These are phyloP conservation scores for Hemibagrus guttatus DNA, from an alignment of 2,797 vertebrate species.

Conservation along the genomic window DNA sequence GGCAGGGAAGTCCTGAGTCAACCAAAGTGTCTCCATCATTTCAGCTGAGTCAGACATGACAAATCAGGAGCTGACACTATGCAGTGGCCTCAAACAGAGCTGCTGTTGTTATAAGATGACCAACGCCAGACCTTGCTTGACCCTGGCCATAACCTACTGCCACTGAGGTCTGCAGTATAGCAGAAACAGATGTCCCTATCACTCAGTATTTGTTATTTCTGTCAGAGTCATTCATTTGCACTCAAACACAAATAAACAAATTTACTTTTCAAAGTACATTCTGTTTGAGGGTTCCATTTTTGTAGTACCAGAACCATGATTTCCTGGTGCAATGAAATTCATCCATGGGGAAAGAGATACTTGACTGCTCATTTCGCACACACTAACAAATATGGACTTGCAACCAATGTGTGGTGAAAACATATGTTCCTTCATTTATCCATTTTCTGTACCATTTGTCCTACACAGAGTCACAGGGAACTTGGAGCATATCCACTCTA, in stretches of 20 bases:
- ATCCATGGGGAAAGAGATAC: not conserved
- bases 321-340: not conserved
- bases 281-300: not conserved
- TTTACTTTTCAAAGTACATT: not conserved
- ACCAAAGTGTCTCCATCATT: conserved; percentile 31
- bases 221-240: conserved; percentile 25
- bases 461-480: too few species aligned
- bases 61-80: conserved; percentile 42
- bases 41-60: conserved; percentile 45
- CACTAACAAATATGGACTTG: not conserved
- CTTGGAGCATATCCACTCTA: too few species aligned
- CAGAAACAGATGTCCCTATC: conserved; percentile 52
- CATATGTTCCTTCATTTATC: too few species aligned
- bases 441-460: too few species aligned
- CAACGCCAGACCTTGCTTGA: conserved; percentile 41
- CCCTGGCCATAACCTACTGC: conserved; percentile 49
- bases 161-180: conserved; percentile 23
- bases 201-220: conserved; percentile 40
- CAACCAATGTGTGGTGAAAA: not conserved
- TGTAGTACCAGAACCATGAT: not conserved
- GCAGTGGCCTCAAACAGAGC: conserved; percentile 42
- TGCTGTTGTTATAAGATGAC: conserved; percentile 55
- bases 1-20: conserved; percentile 31
- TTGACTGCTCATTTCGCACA: not conserved
- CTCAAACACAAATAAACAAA: conserved; percentile 30